Percentiles rank a stretch among this genome's conserved stretches.
phyloP scores from a whole-genome alignment of 1,140 invertebrate genomes.

The Drosophila funebris region DNA sequence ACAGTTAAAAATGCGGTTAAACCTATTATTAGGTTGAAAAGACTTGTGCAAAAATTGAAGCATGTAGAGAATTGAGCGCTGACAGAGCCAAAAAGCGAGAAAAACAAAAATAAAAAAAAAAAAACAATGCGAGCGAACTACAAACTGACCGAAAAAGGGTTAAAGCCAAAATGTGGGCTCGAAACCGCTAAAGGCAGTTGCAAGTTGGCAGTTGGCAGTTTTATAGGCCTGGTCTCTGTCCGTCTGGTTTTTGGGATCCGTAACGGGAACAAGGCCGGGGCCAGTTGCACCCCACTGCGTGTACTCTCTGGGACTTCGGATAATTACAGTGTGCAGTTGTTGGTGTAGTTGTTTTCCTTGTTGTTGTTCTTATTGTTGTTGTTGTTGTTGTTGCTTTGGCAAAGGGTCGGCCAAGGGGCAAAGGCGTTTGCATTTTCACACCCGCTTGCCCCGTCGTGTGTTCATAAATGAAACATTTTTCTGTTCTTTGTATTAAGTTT shows the following conservation, averaged over 20 bases:
- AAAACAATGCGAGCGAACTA: not conserved
- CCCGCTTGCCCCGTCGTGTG: conserved; percentile 62
- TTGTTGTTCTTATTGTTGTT: conserved; percentile 4
- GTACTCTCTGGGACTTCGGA: conserved; percentile 28
- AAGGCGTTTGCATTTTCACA: conserved; percentile 78
- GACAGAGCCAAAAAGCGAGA: conserved; percentile 34
- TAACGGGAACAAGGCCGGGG: conserved; percentile 12
- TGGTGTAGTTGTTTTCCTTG: conserved; percentile 4
- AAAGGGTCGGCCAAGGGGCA: conserved; percentile 9
- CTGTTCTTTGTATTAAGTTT: conserved; percentile 6
- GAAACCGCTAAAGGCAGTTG: conserved; percentile 69
- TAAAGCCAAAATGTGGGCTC: conserved; percentile 33
- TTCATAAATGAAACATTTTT: conserved; percentile 49
- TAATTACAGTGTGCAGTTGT: conserved; percentile 62
- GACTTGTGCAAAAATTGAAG: conserved; percentile 72
- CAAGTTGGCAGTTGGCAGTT: conserved; percentile 13
- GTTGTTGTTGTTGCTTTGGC: conserved; percentile 3
- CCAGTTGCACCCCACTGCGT: conserved; percentile 49
- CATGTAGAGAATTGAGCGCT: conserved; percentile 54
- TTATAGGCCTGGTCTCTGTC: conserved; percentile 26
- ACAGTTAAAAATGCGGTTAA: conserved; percentile 81
- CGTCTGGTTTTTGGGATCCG: conserved; percentile 7
- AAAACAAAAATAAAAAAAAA: not conserved
- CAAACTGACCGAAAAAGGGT: conserved; percentile 29
- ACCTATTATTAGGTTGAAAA: conserved; percentile 75